A percentile compares a stretch with the other conserved stretches of the same genome.
Conservation (phyloP, 2,888 invertebrate genomes). For the Drosophila quinaria region DNA sequence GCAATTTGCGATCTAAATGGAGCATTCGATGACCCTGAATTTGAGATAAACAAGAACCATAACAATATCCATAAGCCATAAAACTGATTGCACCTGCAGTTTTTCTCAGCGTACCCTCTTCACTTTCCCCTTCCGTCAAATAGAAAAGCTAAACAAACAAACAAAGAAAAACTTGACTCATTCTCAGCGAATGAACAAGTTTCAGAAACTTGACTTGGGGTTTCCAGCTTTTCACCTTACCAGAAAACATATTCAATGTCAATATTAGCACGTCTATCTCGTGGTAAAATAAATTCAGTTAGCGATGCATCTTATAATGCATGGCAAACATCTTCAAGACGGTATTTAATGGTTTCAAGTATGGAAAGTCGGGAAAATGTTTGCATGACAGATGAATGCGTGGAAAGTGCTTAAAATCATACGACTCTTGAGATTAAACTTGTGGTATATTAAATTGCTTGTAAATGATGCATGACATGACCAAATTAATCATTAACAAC, state of each 20-base stretch:
- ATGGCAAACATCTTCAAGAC: conserved; percentile 12
- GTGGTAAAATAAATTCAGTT: conserved; percentile 39
- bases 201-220: conserved; percentile 17
- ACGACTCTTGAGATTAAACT: conserved; percentile 41
- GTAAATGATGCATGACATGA: conserved; percentile 51
- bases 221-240: conserved; percentile 33
- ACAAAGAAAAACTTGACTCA: conserved; percentile 52
- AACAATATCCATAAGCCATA: conserved; percentile 31
- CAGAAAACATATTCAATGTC: conserved; percentile 70
- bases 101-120: conserved; percentile 20
- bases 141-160: conserved; percentile 34
- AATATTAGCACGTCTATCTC: conserved; percentile 67
- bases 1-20: conserved; percentile 52
- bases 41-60: conserved; percentile 14
- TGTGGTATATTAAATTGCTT: conserved; percentile 37
- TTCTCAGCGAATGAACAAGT: conserved; percentile 56
- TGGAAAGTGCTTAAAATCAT: conserved; percentile 52
- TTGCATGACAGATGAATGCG: conserved; percentile 23
- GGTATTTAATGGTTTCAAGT: conserved; percentile 18
- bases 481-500: conserved; percentile 39
- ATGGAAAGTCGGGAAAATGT: conserved; percentile 49
- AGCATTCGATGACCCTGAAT: conserved; percentile 55
- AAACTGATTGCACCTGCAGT: conserved; percentile 55
- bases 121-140: conserved; percentile 32
- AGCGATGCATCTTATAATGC: conserved; percentile 35